phyloP scores from a whole-genome alignment of 2,113 vertebrate genomes.

The Festucalex cinctus region DNA sequence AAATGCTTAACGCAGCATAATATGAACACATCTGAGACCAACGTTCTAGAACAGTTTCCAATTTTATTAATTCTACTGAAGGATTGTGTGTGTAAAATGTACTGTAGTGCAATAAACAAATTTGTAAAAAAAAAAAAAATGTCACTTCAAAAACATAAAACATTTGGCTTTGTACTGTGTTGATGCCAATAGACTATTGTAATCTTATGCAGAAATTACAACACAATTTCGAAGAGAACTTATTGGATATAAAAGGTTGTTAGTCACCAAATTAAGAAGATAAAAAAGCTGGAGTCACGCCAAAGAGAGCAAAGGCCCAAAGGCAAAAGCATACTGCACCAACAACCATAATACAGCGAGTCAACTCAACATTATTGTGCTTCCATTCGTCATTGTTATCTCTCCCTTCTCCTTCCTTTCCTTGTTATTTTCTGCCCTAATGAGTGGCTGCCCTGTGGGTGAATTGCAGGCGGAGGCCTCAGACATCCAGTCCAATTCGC shows the following conservation, averaged over 20 bases:
- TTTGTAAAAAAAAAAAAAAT: no score
- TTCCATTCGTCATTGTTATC: conserved; percentile 20
- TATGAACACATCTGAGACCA: no score
- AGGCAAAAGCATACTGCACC: conserved; percentile 28
- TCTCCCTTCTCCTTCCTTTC: conserved; percentile 8
- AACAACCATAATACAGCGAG: conserved; percentile 37
- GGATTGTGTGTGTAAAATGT: no score
- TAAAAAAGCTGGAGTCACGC: conserved; percentile 33
- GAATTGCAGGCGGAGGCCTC: conserved; percentile 49
- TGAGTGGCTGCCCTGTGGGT: conserved; percentile 60
- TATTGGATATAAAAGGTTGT: conserved; percentile 17
- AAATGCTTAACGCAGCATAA: no score
- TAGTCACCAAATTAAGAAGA: conserved; percentile 22
- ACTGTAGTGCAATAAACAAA: no score
- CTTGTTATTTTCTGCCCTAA: conserved; percentile 49
- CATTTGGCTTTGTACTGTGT: not conserved
- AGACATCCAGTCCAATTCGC: conserved; percentile 66
- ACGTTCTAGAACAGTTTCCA: no score
- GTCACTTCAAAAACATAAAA: no score
- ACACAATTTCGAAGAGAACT: not conserved
- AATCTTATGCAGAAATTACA: not conserved
- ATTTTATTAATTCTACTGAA: no score
- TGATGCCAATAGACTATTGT: not conserved
- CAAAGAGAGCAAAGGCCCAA: conserved; percentile 23
- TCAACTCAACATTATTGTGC: conserved; percentile 33